Base-by-base conservation (phyloP, 2,888 invertebrate species). In the Thumatha senex region DNA sequence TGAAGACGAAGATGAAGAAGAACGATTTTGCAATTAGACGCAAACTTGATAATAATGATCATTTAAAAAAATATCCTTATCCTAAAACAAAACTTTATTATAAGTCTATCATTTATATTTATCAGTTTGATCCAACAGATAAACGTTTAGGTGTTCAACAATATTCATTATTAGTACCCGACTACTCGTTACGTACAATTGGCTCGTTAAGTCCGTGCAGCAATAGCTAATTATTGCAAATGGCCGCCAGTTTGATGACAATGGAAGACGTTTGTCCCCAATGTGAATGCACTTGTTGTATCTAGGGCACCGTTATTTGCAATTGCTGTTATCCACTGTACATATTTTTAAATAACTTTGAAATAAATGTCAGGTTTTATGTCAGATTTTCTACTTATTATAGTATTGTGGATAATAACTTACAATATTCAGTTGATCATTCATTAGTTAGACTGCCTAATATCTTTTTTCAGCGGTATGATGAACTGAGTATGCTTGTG, bases 191-290 rank as follows among this genome's bases (percentile, higher is more conserved):
- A 48, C 45, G 52, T 54, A 82, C 84, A 84, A 86, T 85, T 84
- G 84, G 71, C 78, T 85, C 82, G 79, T 84, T 84, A 86, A 81
- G 69, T 67, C 65, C 64, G 63, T 69, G 72, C 73, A 76, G 76
- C 75, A 76, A 76, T 70, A 63, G 75, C 80, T 87, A 87, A 89
- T 89, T 87, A 85, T 83, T 80, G 85, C 85, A 83, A 88, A 87
- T 83, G 80, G 76, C 66, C 60, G 72, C 69, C 73, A 74, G 81
- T 84, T 80, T 74, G 73, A 75, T 66, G 71, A 80, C 78, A 81
- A 82, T 84, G 81, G 79, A 81, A 79, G 78, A 68, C 67, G 52
- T 54, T 63, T 56, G 58, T 60, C 61, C 67, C 62, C 58, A 51
- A 55, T 60, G 56, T 50, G 58, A 62, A 65, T 70, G 62, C 70